Percentiles rank a stretch among this genome's conserved stretches.
phyloP scores from a whole-genome alignment of 37 sponge, comb jelly and placozoan genomes.

The Geodia barretti region DNA sequence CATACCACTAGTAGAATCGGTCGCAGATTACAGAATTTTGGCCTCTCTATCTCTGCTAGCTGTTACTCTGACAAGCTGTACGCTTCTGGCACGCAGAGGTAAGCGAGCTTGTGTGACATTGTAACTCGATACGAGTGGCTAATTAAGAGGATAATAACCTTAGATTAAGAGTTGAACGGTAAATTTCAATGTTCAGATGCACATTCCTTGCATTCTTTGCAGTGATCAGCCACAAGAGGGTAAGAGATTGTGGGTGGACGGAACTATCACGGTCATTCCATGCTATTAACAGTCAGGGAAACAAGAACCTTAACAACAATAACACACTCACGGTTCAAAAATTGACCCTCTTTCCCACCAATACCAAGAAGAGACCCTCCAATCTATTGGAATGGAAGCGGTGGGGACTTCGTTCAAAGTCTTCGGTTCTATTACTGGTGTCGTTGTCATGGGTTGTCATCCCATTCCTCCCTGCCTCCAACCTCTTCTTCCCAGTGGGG shows the following conservation, averaged over 20 bases:
- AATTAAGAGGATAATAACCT: not conserved
- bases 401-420: not conserved
- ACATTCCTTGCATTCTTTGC: no score
- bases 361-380: not conserved
- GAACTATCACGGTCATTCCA: not conserved
- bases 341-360: not conserved
- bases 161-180: not conserved
- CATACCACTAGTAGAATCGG: conserved; percentile 52
- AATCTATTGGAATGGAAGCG: no score
- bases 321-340: not conserved
- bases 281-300: not conserved
- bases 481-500: conserved; percentile 83
- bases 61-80: not conserved
- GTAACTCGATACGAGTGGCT: not conserved
- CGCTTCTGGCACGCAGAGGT: not conserved
- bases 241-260: not conserved
- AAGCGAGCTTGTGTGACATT: not conserved
- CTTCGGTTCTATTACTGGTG: not conserved
- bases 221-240: not conserved
- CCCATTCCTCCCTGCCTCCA: conserved; percentile 82
- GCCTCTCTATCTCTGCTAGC: conserved; percentile 9
- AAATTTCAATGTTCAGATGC: no score
- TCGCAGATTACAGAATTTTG: conserved; percentile 54
- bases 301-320: not conserved
- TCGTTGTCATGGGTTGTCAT: conserved; percentile 43